These are phyloP conservation scores for Psilanteris sp. DNA, from an alignment of 1,140 invertebrate species.

Conservation along the genomic window DNA sequence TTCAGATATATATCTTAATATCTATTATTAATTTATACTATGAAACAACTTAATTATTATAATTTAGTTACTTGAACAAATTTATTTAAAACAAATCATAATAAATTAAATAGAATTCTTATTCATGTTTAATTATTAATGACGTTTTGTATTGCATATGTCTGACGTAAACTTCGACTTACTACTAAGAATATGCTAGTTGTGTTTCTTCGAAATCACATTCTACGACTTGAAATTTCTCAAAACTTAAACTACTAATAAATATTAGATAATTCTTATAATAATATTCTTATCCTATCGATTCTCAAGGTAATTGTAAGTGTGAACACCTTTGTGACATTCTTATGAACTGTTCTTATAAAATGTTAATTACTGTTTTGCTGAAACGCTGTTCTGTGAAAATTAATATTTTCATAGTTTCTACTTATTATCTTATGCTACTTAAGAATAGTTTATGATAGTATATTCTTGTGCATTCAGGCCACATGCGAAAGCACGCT, in stretches of 20 bases:
- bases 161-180: constrained; percentile 35
- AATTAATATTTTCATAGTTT: constrained; percentile 58
- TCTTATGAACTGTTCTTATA: constrained; percentile 1
- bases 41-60: no score
- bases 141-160: no score
- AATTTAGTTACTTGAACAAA: no score
- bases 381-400: constrained; percentile 40
- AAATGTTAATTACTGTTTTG: constrained; percentile 51
- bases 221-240: constrained; percentile 2
- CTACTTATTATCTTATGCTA: constrained; percentile 60
- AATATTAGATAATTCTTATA: no score
- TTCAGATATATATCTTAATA: no score
- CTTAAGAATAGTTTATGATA: constrained; percentile 63
- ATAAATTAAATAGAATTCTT: no score
- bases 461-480: constrained; percentile 64
- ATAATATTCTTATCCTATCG: constrained; percentile 6
- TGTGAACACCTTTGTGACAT: background rate
- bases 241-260: no score
- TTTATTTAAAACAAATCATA: no score
- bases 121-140: no score
- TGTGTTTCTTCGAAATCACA: constrained; percentile 2
- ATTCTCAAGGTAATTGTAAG: constrained; percentile 1
- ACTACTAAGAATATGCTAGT: constrained; percentile 7
- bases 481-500: constrained; percentile 63
- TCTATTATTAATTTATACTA: no score